Evolutionary conservation across 2,113 vertebrate genomes (phyloP), one percentile per base, ranked within the genome.

Genomic region (Mellivora capensis): DNA sequence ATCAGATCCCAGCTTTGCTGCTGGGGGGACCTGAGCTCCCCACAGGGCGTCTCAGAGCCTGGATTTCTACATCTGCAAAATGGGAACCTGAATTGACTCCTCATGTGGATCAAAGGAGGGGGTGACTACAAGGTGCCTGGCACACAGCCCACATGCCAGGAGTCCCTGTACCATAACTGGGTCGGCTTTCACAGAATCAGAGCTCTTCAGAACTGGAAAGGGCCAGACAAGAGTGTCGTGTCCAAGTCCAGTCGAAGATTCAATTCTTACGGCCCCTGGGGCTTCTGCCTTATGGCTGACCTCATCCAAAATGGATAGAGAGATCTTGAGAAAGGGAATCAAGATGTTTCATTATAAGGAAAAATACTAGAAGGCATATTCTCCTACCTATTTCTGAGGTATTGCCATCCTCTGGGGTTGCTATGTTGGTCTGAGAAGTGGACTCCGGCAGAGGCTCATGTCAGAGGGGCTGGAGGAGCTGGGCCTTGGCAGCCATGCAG

Each of bases 261-360:
- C 82, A 82, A 13, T 29, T 47, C 49, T 61, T 49, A 72, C 44
- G 83, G 61, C 18, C 86, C 91, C 93, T 1, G 11, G 71, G 91
- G 81, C 80, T 83, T 76, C 82, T 79, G 93, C 61, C 86, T 94
- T 27, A 88, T 83, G 86, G 71, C 74, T 97, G 96, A 96, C 72
- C 88, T 97, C 91, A 94, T 85, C 86, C 61, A 44, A 61, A 59
- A 61, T 3, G 39, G n/a, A 42, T 11, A 85, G 71, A 87, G 59
- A 93, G 80, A 44, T 31, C 64, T 82, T 42, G 67, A 86, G 91
- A 89, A 93, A 93, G 80, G 37, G 81, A 95, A 76, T 64, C 86
- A 95, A 71, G 69, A 69, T 2, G 31, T 72, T 89, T 91, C 64
- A 85, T 77, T 67, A 8, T 54, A 76, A 95, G 81, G 88, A 71